Base-by-base conservation (phyloP, 2,888 invertebrate genomes). In the Drosophila leonis region DNA sequence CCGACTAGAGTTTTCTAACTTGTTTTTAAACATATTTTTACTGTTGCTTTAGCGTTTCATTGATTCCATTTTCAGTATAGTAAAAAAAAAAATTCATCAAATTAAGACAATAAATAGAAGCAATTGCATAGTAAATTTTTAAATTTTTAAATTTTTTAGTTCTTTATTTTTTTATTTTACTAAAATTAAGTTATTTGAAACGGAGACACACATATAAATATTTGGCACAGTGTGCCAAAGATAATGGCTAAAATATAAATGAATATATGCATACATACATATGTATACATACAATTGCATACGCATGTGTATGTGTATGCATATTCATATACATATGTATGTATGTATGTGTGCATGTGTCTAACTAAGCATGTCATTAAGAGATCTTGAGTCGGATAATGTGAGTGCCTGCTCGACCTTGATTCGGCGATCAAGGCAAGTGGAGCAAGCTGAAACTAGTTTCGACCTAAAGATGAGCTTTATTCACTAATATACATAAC, bases 351-450 rank as follows among this genome's bases (percentile, higher is more conserved):
- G 10, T 24, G 20, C 15, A 5, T 42, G 4, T 57, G 29, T 33
- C 46, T 52, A 29, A 51, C 56, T 64, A 48, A 57, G 44, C 63
- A 63, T 46, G 55, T 56, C 62, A 73, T 60, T 56, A 60, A 60
- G 10, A 37, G 48, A 44, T 27, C 41, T 49, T 10, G 7, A 65
- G 15, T 48, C 52, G 48, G 44, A 41, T 6, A 27, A 8, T 44
- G 4, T 18, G 61, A 44, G 55, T 55, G 62, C 44, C 68, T 65
- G 31, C 70, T 65, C 33, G 75, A 74, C 75, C 70, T 70, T 75
- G 55, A 65, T 74, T 41, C 51, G 39, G 27, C 41, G 56, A 61
- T 35, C 31, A 62, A 59, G 70, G 62, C 59, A 60, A 75, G 27
- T 52, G 33, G 56, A 59, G 20, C 55, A 29, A 33, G 39, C 51